Conservation (phyloP, 2,888 invertebrate species). For the Mamestra brassicae region DNA sequence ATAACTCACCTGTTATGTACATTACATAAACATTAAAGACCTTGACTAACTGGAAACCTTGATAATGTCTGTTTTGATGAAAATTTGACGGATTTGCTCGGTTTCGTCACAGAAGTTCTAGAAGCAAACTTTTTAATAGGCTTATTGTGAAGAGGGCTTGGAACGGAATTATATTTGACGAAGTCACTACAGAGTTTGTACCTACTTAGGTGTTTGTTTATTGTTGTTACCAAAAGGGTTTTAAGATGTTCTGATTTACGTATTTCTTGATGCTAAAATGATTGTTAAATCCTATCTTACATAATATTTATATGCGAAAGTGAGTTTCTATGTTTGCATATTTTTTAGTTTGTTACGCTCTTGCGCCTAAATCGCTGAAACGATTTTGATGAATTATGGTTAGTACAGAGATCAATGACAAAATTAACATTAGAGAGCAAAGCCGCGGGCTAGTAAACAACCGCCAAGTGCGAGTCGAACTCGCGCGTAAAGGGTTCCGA, state of each 20-base stretch:
- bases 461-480: too few relatives aligned
- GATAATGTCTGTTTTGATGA: constrained; percentile 36
- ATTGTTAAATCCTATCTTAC: not conserved
- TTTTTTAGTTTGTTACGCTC: too few relatives aligned
- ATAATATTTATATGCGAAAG: too few relatives aligned
- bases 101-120: constrained; percentile 33
- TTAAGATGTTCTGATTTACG: not conserved
- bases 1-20: not conserved
- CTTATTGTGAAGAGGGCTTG: constrained; percentile 41
- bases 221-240: constrained; percentile 22
- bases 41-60: constrained; percentile 9
- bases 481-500: too few relatives aligned
- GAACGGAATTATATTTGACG: constrained; percentile 33
- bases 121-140: constrained; percentile 55
- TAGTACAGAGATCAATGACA: too few relatives aligned
- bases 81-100: constrained; percentile 34
- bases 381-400: too few relatives aligned
- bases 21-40: not conserved
- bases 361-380: too few relatives aligned
- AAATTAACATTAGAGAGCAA: too few relatives aligned
- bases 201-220: constrained; percentile 40
- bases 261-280: not conserved
- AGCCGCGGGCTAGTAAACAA: too few relatives aligned
- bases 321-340: too few relatives aligned
- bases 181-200: constrained; percentile 31